Evolutionary conservation across 1,140 invertebrate species (phyloP), one percentile per base, ranked within the genome.

Genomic region (Ceratosolen solmsi): DNA sequence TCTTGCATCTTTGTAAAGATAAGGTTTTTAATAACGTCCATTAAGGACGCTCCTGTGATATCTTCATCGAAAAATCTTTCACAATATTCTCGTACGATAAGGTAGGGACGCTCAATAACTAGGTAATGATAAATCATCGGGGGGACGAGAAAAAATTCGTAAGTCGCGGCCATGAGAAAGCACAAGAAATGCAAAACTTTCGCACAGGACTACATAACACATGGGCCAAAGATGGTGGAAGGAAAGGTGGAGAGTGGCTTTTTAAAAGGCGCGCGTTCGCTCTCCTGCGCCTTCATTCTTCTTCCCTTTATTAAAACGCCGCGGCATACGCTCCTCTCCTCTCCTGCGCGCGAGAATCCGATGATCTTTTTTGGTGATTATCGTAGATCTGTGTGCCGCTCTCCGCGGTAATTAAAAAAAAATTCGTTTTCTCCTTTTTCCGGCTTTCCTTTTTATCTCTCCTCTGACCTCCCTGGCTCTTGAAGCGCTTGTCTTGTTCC

Each of bases 321-420:
- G 73, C 60, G 75, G 70, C 46, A 1, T 2, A 25, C 58, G 80
- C 71, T 80, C 41, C 74, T 68, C 70, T 80, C 46, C 51, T 74
- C 51, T 49, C 36, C 27, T 33, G 30, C 25, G 36, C 56, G 58
- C 71, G 41, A 65, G 56, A 74, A 81, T 81, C 79, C 72, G 72
- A 68, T 56, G 79, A 81, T 75, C 79, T 81, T 76, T 54, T 82
- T 81, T 36, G 74, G 63, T 54, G 51, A 82, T 82, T 82, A 77
- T 82, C 63, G 46, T 71, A 72, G 80, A 82, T 77, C 74, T 77
- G 63, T 41, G 36, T 9, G 11, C 51, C 36, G 22, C 33, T 51
- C 72, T 2, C 25, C 22, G 17, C 22, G 54, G 74, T 77, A 82
- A 82, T 77, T 77, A 82, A 82, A 82, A 79, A 77, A 80, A 68